A percentile compares a stretch with the other conserved stretches of the same genome.
These are phyloP conservation scores for Arbacia lixula DNA, from an alignment of 53 echinoderm and acorn worm species.

Conservation along the genomic window DNA sequence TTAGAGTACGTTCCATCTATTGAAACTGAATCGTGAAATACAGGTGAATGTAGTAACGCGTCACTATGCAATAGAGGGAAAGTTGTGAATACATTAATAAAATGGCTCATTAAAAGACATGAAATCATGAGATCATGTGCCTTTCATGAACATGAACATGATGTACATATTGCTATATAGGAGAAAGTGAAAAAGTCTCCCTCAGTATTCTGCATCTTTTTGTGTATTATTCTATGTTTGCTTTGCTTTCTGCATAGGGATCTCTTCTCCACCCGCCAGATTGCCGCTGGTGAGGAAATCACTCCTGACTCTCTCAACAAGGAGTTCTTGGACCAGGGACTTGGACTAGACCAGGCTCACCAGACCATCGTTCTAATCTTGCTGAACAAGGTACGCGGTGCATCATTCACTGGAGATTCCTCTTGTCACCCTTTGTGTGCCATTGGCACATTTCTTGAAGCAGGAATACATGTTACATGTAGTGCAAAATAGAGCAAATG, in stretches of 20 bases:
- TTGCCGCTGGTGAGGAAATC: conserved; percentile 48
- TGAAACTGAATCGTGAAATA: too few species aligned
- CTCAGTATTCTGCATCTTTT: neutral
- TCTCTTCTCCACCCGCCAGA: conserved; percentile 41
- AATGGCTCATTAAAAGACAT: too few species aligned
- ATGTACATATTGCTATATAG: neutral
- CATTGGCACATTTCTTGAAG: too few species aligned
- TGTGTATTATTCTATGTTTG: neutral
- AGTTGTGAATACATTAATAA: too few species aligned
- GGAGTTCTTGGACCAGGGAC: conserved; percentile 33
- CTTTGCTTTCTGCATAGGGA: neutral
- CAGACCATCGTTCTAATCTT: conserved; percentile 21
- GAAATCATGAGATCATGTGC: too few species aligned
- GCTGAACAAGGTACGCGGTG: conserved; percentile 48
- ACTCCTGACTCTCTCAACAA: conserved; percentile 15
- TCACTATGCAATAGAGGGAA: too few species aligned
- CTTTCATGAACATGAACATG: neutral
- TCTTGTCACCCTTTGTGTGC: too few species aligned
- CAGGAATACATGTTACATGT: too few species aligned
- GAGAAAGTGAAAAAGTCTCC: neutral
- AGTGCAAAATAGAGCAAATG: too few species aligned
- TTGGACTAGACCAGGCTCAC: conserved; percentile 7
- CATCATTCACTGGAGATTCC: too few species aligned
- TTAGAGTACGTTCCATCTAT: too few species aligned
- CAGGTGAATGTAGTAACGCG: too few species aligned